phyloP scores from a whole-genome alignment of 2,113 vertebrate species.

The Megaceryle torquata region DNA sequence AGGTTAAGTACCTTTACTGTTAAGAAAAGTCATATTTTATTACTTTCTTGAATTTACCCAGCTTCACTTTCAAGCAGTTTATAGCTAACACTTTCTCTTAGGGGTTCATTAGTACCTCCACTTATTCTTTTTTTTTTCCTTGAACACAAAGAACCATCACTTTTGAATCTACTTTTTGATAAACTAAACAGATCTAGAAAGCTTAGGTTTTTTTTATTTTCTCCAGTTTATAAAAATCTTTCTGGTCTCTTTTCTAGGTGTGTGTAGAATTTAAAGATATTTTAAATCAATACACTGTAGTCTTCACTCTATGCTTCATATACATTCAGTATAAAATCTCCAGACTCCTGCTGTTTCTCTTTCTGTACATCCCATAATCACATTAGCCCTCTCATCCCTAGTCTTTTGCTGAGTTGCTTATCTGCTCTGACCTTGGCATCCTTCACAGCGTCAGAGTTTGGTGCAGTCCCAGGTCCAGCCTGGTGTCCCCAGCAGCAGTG shows the following conservation, averaged over 20 bases:
- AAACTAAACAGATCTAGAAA: not conserved
- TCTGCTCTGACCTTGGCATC: not conserved
- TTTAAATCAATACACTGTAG: not conserved
- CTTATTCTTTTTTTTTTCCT: not conserved
- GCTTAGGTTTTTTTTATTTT: not conserved
- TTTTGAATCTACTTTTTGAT: not conserved
- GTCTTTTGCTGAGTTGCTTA: not conserved
- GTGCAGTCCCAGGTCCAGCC: not conserved
- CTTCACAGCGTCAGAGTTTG: not conserved
- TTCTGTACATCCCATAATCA: not conserved
- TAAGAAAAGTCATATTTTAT: not conserved
- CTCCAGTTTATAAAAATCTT: not conserved
- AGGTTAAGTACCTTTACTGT: slow-evolving; percentile 12
- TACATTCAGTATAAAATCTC: not conserved
- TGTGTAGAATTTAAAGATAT: not conserved
- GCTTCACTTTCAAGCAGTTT: not conserved
- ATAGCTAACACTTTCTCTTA: not conserved
- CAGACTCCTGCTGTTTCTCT: not conserved
- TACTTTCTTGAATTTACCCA: not conserved
- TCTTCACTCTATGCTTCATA: too few relatives aligned
- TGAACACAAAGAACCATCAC: not conserved
- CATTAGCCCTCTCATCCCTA: not conserved
- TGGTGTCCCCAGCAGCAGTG: not conserved
- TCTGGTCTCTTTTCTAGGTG: not conserved
- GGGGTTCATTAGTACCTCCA: not conserved